Percentiles rank a stretch among this genome's conserved stretches.
phyloP scores from a whole-genome alignment of 2,113 vertebrate species.

The Butorides virescens region DNA sequence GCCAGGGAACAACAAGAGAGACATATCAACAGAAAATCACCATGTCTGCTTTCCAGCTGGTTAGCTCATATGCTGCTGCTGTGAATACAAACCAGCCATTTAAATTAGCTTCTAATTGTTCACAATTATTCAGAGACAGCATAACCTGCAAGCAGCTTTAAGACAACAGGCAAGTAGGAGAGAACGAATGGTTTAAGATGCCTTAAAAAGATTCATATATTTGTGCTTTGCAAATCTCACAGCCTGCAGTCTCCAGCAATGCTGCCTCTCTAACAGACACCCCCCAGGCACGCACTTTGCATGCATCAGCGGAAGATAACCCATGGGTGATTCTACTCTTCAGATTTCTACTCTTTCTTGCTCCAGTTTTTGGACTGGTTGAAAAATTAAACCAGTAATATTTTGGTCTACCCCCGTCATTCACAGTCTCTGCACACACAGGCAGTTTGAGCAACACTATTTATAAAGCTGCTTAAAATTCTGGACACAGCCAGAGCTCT shows the following conservation, averaged over 20 bases:
- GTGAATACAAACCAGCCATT: conserved; percentile 54
- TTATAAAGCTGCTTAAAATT: conserved; percentile 66
- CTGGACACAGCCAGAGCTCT: conserved; percentile 45
- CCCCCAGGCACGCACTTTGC: neutral
- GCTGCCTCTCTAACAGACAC: neutral
- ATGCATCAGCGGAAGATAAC: neutral
- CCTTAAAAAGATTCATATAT: neutral
- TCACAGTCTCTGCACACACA: conserved; percentile 37
- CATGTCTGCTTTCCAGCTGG: conserved; percentile 30
- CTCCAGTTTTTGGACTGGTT: neutral
- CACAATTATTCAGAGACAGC: conserved; percentile 37
- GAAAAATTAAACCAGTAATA: neutral
- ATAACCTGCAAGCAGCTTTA: conserved; percentile 33
- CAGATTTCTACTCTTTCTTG: neutral
- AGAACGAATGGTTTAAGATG: neutral
- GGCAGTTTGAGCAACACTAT: conserved; percentile 15
- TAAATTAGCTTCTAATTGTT: conserved; percentile 59
- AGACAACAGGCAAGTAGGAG: neutral
- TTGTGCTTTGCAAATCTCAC: neutral
- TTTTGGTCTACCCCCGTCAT: neutral
- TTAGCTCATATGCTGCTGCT: conserved; percentile 49
- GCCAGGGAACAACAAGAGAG: conserved; percentile 21
- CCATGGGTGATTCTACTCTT: neutral
- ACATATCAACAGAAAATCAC: conserved; percentile 10
- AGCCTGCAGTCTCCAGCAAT: neutral